Percentiles rank a stretch among this genome's conserved stretches.
Evolutionary conservation across 1,140 invertebrate species (phyloP).

Genomic region (Arion vulgaris): DNA sequence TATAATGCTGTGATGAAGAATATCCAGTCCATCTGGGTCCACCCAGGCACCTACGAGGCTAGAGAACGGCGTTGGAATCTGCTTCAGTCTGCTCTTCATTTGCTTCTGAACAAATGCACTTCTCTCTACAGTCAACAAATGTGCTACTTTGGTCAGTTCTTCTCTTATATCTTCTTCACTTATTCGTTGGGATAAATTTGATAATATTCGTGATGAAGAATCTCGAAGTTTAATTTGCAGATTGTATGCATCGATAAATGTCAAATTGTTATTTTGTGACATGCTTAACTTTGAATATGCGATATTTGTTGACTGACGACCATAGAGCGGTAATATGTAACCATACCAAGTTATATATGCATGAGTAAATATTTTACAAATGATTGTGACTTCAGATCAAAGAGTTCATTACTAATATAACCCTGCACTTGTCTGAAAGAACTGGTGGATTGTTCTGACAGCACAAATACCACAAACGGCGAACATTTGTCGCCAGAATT

Average conservation of each 20-base stretch:
- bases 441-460: too few relatives aligned
- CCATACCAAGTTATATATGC: too few relatives aligned
- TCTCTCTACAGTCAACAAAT: neutral
- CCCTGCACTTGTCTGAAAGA: too few relatives aligned
- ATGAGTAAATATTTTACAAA: too few relatives aligned
- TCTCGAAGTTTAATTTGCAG: neutral
- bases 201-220: neutral
- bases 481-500: too few relatives aligned
- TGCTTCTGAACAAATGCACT: neutral
- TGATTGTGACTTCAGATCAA: too few relatives aligned
- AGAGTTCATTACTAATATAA: too few relatives aligned
- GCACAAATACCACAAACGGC: too few relatives aligned
- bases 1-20: conserved; percentile 31
- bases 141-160: neutral
- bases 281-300: neutral
- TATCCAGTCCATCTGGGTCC: neutral
- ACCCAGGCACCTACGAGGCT: neutral
- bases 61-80: neutral
- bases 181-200: neutral
- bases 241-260: neutral
- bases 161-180: neutral
- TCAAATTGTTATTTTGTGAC: neutral
- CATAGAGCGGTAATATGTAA: too few relatives aligned
- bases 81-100: neutral
- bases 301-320: too few relatives aligned